Evolutionary conservation across 2,888 invertebrate genomes (phyloP).

Genomic region (Lasioglossum pauxillum): DNA sequence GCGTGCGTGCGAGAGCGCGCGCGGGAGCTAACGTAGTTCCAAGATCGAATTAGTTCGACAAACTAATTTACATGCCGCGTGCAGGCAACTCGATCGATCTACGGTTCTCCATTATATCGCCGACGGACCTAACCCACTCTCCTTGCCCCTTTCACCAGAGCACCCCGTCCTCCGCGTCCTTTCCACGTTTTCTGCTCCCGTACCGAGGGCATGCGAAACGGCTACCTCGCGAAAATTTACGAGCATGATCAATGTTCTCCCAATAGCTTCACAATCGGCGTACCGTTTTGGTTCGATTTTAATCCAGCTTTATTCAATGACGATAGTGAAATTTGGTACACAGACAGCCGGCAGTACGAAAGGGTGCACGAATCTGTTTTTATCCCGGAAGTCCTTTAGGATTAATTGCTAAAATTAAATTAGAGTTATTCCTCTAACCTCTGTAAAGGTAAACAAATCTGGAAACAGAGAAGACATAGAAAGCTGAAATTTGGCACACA

Average conservation of each 20-base stretch:
- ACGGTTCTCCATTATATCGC: neutral
- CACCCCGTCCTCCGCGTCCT: neutral
- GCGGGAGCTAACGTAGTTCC: neutral
- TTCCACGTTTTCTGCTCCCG: neutral
- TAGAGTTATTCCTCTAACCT: too few relatives aligned
- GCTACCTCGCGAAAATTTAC: neutral
- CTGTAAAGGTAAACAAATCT: too few relatives aligned
- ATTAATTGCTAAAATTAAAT: too few relatives aligned
- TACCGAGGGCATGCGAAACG: neutral
- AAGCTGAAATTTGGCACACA: too few relatives aligned
- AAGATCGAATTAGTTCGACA: slow-evolving; percentile 13
- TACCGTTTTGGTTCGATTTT: neutral
- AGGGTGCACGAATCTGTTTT: too few relatives aligned
- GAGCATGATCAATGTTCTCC: neutral
- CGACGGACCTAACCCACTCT: neutral
- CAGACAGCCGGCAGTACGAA: too few relatives aligned
- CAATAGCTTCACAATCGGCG: neutral
- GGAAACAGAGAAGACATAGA: too few relatives aligned
- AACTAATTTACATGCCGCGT: slow-evolving; percentile 14
- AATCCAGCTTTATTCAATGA: neutral
- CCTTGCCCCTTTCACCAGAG: neutral
- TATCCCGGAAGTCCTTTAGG: too few relatives aligned
- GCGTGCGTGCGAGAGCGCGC: slow-evolving; percentile 1
- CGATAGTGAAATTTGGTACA: too few relatives aligned
- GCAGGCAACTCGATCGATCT: slow-evolving; percentile 7